phyloP scores from a whole-genome alignment of 2,888 invertebrate genomes.

The Callyntrura sp. region DNA sequence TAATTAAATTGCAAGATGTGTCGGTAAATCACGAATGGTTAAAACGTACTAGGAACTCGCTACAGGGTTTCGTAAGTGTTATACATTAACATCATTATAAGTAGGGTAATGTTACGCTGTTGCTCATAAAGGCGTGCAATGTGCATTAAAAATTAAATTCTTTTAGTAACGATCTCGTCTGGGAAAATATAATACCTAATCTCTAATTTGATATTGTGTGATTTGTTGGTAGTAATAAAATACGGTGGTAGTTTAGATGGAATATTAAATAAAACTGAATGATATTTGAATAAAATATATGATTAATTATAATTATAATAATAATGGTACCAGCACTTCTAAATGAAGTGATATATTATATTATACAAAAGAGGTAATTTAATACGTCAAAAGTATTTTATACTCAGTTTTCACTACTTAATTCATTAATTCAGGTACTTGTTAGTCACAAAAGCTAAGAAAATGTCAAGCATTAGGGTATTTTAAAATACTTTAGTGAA shows the following conservation, averaged over 20 bases:
- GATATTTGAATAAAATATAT: background rate
- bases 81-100: too few relatives aligned
- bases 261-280: background rate
- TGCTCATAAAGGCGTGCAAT: too few relatives aligned
- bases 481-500: conserved; percentile 16
- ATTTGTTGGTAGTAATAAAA: background rate
- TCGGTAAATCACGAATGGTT: too few relatives aligned
- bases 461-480: background rate
- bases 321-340: background rate
- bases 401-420: too few relatives aligned
- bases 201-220: background rate
- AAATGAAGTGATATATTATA: background rate
- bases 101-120: too few relatives aligned
- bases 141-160: too few relatives aligned
- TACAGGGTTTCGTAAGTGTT: too few relatives aligned
- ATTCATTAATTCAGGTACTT: background rate
- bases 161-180: conserved; percentile 9
- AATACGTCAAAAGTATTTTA: background rate
- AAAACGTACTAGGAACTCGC: background rate
- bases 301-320: conserved; percentile 4
- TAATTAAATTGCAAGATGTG: too few relatives aligned
- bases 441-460: conserved; percentile 36
- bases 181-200: background rate
- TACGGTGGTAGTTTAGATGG: background rate
- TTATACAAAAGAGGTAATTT: background rate